Evolutionary conservation across 2,113 vertebrate species (phyloP).

Genomic region (Piprites chloris): DNA sequence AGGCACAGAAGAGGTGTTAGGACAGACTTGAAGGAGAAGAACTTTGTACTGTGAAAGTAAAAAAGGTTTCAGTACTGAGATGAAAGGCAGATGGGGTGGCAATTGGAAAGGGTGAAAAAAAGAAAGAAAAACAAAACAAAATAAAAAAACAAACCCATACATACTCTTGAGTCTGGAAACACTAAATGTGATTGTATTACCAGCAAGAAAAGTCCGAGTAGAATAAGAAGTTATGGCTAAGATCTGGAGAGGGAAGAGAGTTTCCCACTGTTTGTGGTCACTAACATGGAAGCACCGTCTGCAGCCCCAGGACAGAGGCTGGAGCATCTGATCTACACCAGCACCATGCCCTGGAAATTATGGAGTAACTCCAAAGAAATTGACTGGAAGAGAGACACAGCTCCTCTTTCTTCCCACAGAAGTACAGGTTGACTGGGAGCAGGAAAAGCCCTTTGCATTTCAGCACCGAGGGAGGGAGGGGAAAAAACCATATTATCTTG

Average conservation of each 20-base stretch:
- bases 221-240: background rate
- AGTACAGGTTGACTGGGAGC: background rate
- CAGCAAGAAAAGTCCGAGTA: background rate
- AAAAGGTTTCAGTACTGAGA: background rate
- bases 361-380: background rate
- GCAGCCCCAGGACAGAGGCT: background rate
- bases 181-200: background rate
- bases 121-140: background rate
- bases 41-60: background rate
- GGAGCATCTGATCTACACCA: background rate
- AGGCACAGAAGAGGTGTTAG: conserved; percentile 19
- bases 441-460: background rate
- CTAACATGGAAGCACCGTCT: background rate
- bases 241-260: background rate
- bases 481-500: fast-evolving
- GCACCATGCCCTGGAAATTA: background rate
- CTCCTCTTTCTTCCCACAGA: background rate
- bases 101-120: background rate
- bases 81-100: conserved; percentile 30
- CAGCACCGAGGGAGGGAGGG: fast-evolving
- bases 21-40: conserved; percentile 1
- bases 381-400: background rate
- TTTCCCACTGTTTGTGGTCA: background rate
- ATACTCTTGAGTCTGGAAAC: background rate
- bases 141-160: background rate